Conservation (phyloP, 2,797 vertebrate species). For the Lateolabrax maculatus region DNA sequence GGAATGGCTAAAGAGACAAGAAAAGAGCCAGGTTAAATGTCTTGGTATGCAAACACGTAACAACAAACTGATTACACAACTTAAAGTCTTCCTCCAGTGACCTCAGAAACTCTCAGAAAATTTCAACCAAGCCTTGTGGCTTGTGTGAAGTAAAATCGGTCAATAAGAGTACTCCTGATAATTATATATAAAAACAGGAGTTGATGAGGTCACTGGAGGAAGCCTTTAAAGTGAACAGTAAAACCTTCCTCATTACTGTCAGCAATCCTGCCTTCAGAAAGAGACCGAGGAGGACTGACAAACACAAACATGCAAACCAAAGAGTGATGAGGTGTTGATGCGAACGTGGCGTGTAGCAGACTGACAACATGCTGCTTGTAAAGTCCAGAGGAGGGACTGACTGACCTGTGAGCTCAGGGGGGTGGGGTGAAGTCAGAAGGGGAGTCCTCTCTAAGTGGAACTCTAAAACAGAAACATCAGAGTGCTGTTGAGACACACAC, state of each 20-base stretch:
- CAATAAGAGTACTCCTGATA: background rate
- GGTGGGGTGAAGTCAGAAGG: constrained; percentile 99
- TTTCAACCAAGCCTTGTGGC: background rate
- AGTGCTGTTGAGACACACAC: constrained; percentile 89
- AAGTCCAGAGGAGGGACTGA: constrained; percentile 92
- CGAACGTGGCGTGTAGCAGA: constrained; percentile 60
- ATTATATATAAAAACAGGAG: background rate
- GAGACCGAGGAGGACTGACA: constrained; percentile 59
- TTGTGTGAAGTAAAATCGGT: background rate
- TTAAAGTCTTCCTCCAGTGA: constrained; percentile 33
- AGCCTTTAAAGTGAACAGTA: constrained; percentile 21
- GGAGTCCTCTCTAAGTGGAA: constrained; percentile 99
- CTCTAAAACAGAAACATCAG: constrained; percentile 99
- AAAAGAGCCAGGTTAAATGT: constrained; percentile 33
- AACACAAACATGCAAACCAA: constrained; percentile 75
- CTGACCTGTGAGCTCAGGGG: constrained; percentile 99
- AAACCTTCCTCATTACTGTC: constrained; percentile 43
- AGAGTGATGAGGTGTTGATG: constrained; percentile 45
- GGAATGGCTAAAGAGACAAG: constrained; percentile 91
- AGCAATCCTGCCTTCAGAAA: constrained; percentile 57
- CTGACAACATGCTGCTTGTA: constrained; percentile 83
- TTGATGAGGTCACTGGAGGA: constrained; percentile 17
- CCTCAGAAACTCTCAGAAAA: constrained; percentile 11
- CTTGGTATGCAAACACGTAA: background rate
- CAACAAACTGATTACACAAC: background rate